Evolutionary conservation across 1,140 invertebrate species (phyloP).

Genomic region (Atta texana): DNA sequence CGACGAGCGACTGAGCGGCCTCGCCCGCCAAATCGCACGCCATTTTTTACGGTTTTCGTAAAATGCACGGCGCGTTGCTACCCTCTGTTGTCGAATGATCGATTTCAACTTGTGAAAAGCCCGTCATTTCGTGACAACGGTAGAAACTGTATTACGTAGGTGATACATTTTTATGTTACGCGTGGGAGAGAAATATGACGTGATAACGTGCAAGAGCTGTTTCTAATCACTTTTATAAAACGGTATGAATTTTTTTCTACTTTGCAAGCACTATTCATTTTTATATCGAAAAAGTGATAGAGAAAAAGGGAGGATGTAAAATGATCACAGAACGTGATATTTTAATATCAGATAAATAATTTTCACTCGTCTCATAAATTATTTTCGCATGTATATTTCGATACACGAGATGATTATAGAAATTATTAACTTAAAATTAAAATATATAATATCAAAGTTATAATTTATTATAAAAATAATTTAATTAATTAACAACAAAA

Average conservation of each 20-base stretch:
- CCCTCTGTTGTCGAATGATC: conserved; percentile 16
- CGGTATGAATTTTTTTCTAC: neutral
- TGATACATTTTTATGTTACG: conserved; percentile 59
- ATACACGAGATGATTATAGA: neutral
- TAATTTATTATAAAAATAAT: neutral
- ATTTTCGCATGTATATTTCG: neutral
- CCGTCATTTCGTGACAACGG: conserved; percentile 45
- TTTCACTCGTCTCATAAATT: neutral
- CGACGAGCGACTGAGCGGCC: conserved; percentile 70
- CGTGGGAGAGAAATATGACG: conserved; percentile 27
- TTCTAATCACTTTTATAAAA: conserved; percentile 3
- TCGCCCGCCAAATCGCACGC: conserved; percentile 57
- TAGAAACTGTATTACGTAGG: conserved; percentile 51
- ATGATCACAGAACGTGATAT: neutral
- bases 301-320: neutral
- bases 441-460: conserved; percentile 1
- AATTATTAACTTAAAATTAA: conserved; percentile 20
- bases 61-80: conserved; percentile 55
- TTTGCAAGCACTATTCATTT: neutral
- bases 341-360: conserved; percentile 12
- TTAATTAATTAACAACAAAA: neutral
- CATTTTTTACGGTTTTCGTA: conserved; percentile 66
- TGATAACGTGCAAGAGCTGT: conserved; percentile 27
- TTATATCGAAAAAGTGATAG: neutral
- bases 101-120: conserved; percentile 27